These are phyloP conservation scores for Rhamphomyia laevipes DNA, from an alignment of 2,888 invertebrate genomes.

Conservation along the genomic window DNA sequence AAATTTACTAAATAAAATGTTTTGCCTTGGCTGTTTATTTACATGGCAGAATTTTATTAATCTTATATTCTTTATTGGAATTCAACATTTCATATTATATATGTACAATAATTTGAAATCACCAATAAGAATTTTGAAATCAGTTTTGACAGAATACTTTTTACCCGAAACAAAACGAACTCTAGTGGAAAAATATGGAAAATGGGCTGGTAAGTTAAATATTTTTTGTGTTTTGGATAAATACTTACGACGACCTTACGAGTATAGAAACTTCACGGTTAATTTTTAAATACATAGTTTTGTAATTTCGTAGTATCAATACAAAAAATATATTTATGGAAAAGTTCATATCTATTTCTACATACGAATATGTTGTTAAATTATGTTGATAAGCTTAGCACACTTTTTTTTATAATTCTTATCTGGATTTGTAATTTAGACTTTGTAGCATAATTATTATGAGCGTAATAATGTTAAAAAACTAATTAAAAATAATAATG, in stretches of 20 bases:
- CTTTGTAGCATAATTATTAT: too few species aligned
- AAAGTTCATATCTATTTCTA: too few species aligned
- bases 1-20: neutral
- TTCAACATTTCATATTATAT: conserved; percentile 18
- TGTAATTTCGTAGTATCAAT: too few species aligned
- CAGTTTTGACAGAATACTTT: conserved; percentile 47
- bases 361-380: too few species aligned
- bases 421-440: too few species aligned
- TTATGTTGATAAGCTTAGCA: too few species aligned
- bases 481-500: neutral
- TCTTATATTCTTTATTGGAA: neutral
- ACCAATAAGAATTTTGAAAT: conserved; percentile 42
- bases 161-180: conserved; percentile 43
- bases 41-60: neutral
- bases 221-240: neutral
- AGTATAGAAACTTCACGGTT: too few species aligned
- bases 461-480: neutral
- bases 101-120: conserved; percentile 48
- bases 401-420: too few species aligned
- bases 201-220: conserved; percentile 67
- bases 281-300: too few species aligned
- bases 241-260: too few species aligned
- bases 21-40: neutral
- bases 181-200: conserved; percentile 54
- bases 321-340: too few species aligned